Base-by-base conservation (phyloP, 2,113 vertebrate genomes). In the Gasterosteus aculeatus region DNA sequence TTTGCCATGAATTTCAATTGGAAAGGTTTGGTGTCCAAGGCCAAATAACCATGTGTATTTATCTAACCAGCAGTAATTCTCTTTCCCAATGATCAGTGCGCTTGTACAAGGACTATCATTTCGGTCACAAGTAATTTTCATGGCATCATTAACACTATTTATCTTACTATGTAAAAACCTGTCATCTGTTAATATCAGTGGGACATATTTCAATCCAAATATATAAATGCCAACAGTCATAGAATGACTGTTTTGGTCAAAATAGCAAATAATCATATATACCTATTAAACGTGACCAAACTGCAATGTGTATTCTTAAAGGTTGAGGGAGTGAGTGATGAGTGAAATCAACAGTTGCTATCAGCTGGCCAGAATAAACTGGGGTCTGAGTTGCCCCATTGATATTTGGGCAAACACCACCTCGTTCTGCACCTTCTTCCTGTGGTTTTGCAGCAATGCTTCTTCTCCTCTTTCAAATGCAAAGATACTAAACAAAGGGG, bases 1-100 rank as follows among this genome's bases (percentile, higher is more conserved):
- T 68, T 73, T 1, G 33, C 49, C 4, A 19, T 74, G 71, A 72
- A 82, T 82, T 77, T 86, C 42, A 77, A 51, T 68, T 35, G 33
- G 51, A 65, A 67, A 19, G 9, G 16, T 2, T 10, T 74, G 2
- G 18, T 72, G 38, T 56, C 44, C 7, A 3, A 10, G 11, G 33
- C 51, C 7, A 56, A 64, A 19, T 8, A 49, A 46, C 33, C 1
- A 12, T 58, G 29, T 63, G 4, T 29, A 15, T 70, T 64, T 69
- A 3, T 72, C 16, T n/a, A 38, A 31, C 26, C 66, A 31, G 19
- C 33, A n/a, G 1, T 35, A 14, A 42, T 22, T 75, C 2, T 41
- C 2, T 42, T 75, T 10, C 39, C 1, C 39, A 12, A 73, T 75
- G 6, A 35, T 49, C 47, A 15, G 15, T 33, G 26, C 33, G n/a